phyloP scores from a whole-genome alignment of 2,797 vertebrate genomes.

The Gila robusta region DNA sequence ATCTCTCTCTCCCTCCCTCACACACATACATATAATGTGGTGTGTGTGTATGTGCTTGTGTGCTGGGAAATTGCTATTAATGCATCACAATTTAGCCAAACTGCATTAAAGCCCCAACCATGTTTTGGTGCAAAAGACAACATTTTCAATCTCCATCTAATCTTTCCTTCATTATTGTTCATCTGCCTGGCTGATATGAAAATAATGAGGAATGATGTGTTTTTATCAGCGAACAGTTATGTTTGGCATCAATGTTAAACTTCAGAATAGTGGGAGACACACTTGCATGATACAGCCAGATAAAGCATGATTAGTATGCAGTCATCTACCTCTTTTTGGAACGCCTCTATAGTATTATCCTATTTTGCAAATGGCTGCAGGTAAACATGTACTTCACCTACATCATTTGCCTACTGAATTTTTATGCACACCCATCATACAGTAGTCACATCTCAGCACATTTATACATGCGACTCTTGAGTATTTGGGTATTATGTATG shows the following conservation, averaged over 20 bases:
- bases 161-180: constrained; percentile 41
- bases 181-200: constrained; percentile 44
- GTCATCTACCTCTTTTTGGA: constrained; percentile 8
- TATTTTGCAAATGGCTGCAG: neutral
- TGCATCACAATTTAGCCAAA: constrained; percentile 33
- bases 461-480: neutral
- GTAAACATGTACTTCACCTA: neutral
- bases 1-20: neutral
- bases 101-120: constrained; percentile 31
- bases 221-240: constrained; percentile 46
- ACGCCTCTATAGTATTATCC: neutral
- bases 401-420: neutral
- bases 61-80: constrained; percentile 20
- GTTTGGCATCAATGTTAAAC: constrained; percentile 44
- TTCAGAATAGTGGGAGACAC: constrained; percentile 27
- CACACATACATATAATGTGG: neutral
- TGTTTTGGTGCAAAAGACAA: constrained; percentile 43
- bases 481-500: neutral
- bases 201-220: constrained; percentile 50
- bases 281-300: constrained; percentile 15
- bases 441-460: neutral
- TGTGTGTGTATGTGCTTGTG: constrained; percentile 3
- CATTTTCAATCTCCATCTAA: constrained; percentile 46
- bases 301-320: constrained; percentile 43
- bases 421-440: neutral